These are phyloP conservation scores for Sinohyriopsis cumingii DNA, from an alignment of 2,888 invertebrate genomes.

Conservation along the genomic window DNA sequence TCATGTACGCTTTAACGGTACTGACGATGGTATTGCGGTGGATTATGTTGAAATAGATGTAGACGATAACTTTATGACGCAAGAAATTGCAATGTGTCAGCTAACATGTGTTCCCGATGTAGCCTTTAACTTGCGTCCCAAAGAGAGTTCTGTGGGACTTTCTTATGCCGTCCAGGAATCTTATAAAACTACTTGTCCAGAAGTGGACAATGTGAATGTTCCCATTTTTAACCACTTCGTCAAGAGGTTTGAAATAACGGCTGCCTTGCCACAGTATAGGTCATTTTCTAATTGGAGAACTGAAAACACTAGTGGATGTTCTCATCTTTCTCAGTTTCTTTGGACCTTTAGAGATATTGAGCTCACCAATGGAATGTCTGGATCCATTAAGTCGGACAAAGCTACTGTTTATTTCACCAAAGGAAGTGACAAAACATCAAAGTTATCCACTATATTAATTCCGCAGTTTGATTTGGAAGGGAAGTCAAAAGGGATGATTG, in stretches of 20 bases:
- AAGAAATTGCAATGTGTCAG: slow-evolving; percentile 43
- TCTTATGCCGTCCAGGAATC: slow-evolving; percentile 44
- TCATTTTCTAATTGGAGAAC: slow-evolving; percentile 43
- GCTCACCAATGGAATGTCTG: slow-evolving; percentile 2
- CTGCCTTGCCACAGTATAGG: slow-evolving; percentile 43
- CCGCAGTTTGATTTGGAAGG: slow-evolving; percentile 45
- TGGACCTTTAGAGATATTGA: slow-evolving; percentile 44
- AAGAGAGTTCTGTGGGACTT: slow-evolving; percentile 18
- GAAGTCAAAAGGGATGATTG: slow-evolving; percentile 45
- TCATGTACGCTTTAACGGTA: slow-evolving; percentile 27
- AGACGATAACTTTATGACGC: slow-evolving; percentile 35
- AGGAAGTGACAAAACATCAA: slow-evolving; percentile 14
- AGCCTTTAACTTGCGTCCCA: slow-evolving; percentile 22
- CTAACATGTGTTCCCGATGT: slow-evolving; percentile 39
- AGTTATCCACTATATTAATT: slow-evolving; percentile 22
- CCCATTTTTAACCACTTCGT: slow-evolving; percentile 46
- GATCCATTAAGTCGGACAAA: slow-evolving; percentile 10
- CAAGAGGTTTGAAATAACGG: slow-evolving; percentile 41
- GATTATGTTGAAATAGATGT: slow-evolving; percentile 45
- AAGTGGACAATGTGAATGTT: slow-evolving; percentile 54
- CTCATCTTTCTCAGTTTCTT: slow-evolving; percentile 39
- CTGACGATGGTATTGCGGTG: slow-evolving; percentile 42
- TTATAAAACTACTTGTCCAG: slow-evolving; percentile 52
- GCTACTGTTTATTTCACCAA: slow-evolving; percentile 27
- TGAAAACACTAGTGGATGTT: slow-evolving; percentile 46